Percentiles rank a stretch among this genome's conserved stretches.
phyloP scores from a whole-genome alignment of 2,113 vertebrate species.

The Trichechus manatus region DNA sequence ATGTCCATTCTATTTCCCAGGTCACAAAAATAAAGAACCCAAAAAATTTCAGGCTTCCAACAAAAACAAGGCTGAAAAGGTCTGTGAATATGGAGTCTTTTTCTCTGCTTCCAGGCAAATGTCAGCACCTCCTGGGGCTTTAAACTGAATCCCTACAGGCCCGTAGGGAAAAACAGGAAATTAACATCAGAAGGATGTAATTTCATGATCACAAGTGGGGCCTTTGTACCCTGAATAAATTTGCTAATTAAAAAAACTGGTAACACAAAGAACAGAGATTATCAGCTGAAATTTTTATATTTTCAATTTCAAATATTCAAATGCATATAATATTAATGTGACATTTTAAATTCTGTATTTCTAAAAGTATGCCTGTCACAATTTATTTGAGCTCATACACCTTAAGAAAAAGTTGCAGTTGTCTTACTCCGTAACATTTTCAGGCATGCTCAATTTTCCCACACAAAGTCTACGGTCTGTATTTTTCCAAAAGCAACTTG shows the following conservation, averaged over 20 bases:
- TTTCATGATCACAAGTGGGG: neutral
- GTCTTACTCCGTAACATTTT: neutral
- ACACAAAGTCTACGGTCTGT: neutral
- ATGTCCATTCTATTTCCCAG: conserved; percentile 64
- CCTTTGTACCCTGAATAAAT: conserved; percentile 41
- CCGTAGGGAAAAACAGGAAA: conserved; percentile 65
- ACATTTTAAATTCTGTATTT: conserved; percentile 13
- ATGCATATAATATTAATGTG: neutral
- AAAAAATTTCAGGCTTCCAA: conserved; percentile 75
- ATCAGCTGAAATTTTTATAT: neutral
- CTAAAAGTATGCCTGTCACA: neutral
- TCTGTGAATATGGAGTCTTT: neutral
- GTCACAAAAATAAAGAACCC: conserved; percentile 52
- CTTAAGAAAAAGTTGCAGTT: conserved; percentile 18
- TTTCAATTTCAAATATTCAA: conserved; percentile 13
- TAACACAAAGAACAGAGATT: neutral
- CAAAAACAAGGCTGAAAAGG: conserved; percentile 42
- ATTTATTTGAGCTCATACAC: neutral
- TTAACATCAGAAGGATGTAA: neutral
- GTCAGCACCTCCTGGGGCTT: conserved; percentile 31
- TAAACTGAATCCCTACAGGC: conserved; percentile 45
- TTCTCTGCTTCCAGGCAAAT: conserved; percentile 57
- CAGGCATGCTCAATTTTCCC: neutral
- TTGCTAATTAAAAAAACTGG: neutral
- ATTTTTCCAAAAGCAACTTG: conserved; percentile 26